A percentile compares a stretch with the other conserved stretches of the same genome.
Conservation (phyloP, 2,888 invertebrate genomes). For the Lydus trimaculatus region DNA sequence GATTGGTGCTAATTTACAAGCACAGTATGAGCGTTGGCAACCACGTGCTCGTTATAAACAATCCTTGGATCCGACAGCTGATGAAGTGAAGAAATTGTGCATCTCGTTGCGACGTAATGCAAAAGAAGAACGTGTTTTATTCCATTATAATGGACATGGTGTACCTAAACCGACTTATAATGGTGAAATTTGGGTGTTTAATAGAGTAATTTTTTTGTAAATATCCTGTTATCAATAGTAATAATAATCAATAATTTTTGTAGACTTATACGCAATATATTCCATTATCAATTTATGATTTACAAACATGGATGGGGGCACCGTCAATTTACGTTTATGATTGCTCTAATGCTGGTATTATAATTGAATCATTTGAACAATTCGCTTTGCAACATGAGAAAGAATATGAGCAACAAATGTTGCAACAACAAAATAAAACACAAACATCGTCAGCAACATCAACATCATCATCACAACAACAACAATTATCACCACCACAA, state of each 20-base stretch:
- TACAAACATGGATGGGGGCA: conserved; percentile 99
- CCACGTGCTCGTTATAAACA: conserved; percentile 97
- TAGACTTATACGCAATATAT: conserved; percentile 99
- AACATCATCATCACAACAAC: conserved; percentile 14
- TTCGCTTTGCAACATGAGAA: conserved; percentile 92
- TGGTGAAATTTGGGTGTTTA: conserved; percentile 99
- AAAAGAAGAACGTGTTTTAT: conserved; percentile 97
- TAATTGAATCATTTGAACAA: conserved; percentile 87
- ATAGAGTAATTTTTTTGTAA: conserved; percentile 71
- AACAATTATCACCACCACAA: conserved; percentile 62
- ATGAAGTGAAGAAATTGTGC: conserved; percentile 97
- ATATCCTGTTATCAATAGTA: not conserved
- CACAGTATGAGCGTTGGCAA: conserved; percentile 99
- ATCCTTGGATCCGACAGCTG: conserved; percentile 95
- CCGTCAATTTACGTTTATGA: conserved; percentile 99
- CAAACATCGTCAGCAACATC: conserved; percentile 16
- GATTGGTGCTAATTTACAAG: conserved; percentile 90
- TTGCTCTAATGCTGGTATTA: conserved; percentile 97
- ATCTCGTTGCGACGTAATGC: conserved; percentile 94
- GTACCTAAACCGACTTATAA: conserved; percentile 98
- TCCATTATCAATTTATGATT: conserved; percentile 96
- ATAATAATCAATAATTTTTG: conserved; percentile 36
- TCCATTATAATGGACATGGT: conserved; percentile 99
- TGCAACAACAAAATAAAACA: conserved; percentile 26
- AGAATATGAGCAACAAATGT: conserved; percentile 67